Conservation (phyloP, 2,888 invertebrate genomes). For the Acleris holmiana region DNA sequence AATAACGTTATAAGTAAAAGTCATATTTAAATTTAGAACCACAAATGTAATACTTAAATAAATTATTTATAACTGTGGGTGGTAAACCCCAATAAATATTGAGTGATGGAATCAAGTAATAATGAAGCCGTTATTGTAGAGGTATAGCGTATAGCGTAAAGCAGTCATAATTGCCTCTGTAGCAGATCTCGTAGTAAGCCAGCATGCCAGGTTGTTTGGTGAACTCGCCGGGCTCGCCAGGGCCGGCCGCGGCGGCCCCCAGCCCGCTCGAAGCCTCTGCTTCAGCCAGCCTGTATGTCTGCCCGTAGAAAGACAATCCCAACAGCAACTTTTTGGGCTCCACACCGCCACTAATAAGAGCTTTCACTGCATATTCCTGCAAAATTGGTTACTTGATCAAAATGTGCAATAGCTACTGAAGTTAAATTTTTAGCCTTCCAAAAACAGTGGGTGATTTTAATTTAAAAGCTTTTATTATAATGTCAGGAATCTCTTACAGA, state of each 20-base stretch:
- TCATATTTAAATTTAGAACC: neutral
- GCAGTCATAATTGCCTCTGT: conserved; percentile 71
- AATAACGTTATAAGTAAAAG: neutral
- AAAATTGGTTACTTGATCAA: neutral
- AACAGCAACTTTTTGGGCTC: conserved; percentile 90
- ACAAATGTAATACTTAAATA: neutral
- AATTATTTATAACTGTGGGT: too few species aligned
- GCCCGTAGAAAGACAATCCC: conserved; percentile 94
- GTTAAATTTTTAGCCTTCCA: neutral
- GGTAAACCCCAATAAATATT: too few species aligned
- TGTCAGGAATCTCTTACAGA: too few species aligned
- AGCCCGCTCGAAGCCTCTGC: conserved; percentile 68
- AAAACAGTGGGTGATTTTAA: neutral
- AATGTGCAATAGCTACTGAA: too few species aligned
- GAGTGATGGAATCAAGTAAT: too few species aligned
- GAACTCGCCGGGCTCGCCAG: conserved; percentile 91
- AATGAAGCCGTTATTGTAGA: too few species aligned
- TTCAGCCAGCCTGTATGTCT: conserved; percentile 89
- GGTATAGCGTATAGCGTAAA: neutral
- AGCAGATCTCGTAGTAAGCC: conserved; percentile 94
- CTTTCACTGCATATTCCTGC: conserved; percentile 92
- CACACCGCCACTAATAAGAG: conserved; percentile 89
- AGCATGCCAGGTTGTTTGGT: conserved; percentile 95
- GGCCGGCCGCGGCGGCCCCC: conserved; percentile 88
- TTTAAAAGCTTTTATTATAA: too few species aligned